Percentiles rank a stretch among this genome's conserved stretches.
These are phyloP conservation scores for Ecliptopera silaceata DNA, from an alignment of 2,888 invertebrate genomes.

Conservation along the genomic window DNA sequence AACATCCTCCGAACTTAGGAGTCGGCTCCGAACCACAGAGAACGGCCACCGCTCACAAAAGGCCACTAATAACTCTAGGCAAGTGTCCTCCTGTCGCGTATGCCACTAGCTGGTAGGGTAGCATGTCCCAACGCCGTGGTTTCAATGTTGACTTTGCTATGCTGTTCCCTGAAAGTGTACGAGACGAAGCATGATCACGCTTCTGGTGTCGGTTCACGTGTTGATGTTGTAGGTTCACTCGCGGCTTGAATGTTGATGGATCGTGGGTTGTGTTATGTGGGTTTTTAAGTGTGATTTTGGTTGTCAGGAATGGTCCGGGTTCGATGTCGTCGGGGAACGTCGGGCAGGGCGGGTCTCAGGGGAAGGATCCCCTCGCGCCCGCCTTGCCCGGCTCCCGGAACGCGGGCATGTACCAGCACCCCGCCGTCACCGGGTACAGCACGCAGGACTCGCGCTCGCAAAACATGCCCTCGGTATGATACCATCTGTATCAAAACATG, in stretches of 20 bases:
- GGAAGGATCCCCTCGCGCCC: constrained; percentile 75
- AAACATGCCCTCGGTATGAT: constrained; percentile 66
- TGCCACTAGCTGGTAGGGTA: constrained; percentile 82
- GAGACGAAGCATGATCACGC: constrained; percentile 22
- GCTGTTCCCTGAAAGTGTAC: constrained; percentile 12
- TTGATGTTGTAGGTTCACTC: constrained; percentile 1
- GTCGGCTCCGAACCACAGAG: constrained; percentile 71
- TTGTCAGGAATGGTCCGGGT: constrained; percentile 70
- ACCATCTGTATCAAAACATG: not conserved
- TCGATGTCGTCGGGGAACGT: constrained; percentile 62
- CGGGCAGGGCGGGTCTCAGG: constrained; percentile 66
- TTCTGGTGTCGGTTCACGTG: constrained; percentile 31
- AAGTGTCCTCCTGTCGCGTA: constrained; percentile 76
- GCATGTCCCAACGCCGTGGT: constrained; percentile 43
- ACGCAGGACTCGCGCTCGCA: constrained; percentile 70
- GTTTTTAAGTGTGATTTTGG: constrained; percentile 24
- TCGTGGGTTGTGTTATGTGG: not conserved
- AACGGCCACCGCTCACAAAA: constrained; percentile 74
- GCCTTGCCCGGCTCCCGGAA: constrained; percentile 63
- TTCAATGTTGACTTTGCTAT: constrained; percentile 21
- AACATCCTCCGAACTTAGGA: constrained; percentile 72
- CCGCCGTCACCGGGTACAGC: constrained; percentile 72
- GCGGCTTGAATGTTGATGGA: constrained; percentile 3
- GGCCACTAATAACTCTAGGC: constrained; percentile 68
- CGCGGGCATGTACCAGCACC: constrained; percentile 68